Conservation (phyloP, 2,888 invertebrate species). For the Eupithecia dodoneata region DNA sequence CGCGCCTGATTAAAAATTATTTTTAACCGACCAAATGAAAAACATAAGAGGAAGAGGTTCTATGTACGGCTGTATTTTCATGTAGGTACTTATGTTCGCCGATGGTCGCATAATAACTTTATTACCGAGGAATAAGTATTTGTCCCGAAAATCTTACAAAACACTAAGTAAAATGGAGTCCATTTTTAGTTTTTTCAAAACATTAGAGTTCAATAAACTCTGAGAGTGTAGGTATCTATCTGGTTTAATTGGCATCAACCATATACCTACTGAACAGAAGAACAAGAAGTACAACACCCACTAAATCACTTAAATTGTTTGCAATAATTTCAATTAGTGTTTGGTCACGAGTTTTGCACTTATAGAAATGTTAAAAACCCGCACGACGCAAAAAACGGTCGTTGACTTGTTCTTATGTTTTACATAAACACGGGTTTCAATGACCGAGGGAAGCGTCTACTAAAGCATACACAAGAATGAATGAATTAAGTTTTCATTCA, state of each 20-base stretch:
- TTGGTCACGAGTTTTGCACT: slow-evolving; percentile 52
- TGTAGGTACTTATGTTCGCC: too few species aligned
- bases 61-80: too few species aligned
- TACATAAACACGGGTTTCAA: slow-evolving; percentile 8
- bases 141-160: too few species aligned
- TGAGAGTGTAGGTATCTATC: neutral
- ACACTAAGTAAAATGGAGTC: too few species aligned
- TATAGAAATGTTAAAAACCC: slow-evolving; percentile 37
- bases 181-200: too few species aligned
- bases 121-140: too few species aligned
- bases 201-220: slow-evolving; percentile 1
- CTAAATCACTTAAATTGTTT: slow-evolving; percentile 17
- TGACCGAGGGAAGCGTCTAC: slow-evolving; percentile 27
- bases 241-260: neutral
- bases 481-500: neutral
- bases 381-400: slow-evolving; percentile 52
- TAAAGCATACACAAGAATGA: neutral
- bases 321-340: slow-evolving; percentile 37
- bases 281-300: neutral
- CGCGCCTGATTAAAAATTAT: too few species aligned
- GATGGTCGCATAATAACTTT: too few species aligned
- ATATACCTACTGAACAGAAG: neutral
- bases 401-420: slow-evolving; percentile 47
- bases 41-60: too few species aligned
- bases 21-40: too few species aligned